Conservation (phyloP, 2,888 invertebrate species). For the Drosophila crucigera region DNA sequence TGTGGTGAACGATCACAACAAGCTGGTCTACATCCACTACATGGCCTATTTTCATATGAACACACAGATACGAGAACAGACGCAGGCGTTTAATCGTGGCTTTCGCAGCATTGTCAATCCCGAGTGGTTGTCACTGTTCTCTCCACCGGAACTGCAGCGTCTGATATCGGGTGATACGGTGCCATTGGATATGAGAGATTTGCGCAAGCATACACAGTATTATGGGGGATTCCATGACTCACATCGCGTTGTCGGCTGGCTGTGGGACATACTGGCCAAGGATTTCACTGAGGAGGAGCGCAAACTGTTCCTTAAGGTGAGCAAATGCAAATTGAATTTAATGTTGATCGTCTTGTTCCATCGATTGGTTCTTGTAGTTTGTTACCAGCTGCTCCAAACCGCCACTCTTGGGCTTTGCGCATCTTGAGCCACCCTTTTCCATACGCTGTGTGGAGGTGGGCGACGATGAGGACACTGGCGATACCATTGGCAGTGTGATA, state of each 20-base stretch:
- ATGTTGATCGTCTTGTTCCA: neutral
- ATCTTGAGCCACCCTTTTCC: conserved; percentile 98
- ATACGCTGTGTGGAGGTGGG: conserved; percentile 99
- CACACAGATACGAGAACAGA: conserved; percentile 98
- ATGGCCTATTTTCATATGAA: conserved; percentile 99
- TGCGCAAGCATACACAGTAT: conserved; percentile 97
- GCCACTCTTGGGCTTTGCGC: conserved; percentile 97
- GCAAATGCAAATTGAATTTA: neutral
- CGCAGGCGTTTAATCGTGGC: conserved; percentile 97
- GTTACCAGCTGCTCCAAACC: conserved; percentile 99
- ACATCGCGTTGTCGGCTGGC: conserved; percentile 98
- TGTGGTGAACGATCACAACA: conserved; percentile 98
- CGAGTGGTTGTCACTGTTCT: conserved; percentile 97
- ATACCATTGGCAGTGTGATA: conserved; percentile 94
- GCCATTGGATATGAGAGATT: conserved; percentile 94
- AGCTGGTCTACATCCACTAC: conserved; percentile 98
- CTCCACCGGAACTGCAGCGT: conserved; percentile 97
- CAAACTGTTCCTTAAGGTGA: conserved; percentile 96
- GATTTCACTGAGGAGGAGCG: conserved; percentile 97
- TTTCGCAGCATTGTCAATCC: conserved; percentile 97
- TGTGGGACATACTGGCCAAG: conserved; percentile 98
- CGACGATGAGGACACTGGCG: conserved; percentile 97
- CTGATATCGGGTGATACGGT: conserved; percentile 98
- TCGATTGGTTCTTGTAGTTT: conserved; percentile 86
- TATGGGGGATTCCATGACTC: conserved; percentile 99